These are phyloP conservation scores for Sthenelais limicola DNA, from an alignment of 2,888 invertebrate species.

Conservation along the genomic window DNA sequence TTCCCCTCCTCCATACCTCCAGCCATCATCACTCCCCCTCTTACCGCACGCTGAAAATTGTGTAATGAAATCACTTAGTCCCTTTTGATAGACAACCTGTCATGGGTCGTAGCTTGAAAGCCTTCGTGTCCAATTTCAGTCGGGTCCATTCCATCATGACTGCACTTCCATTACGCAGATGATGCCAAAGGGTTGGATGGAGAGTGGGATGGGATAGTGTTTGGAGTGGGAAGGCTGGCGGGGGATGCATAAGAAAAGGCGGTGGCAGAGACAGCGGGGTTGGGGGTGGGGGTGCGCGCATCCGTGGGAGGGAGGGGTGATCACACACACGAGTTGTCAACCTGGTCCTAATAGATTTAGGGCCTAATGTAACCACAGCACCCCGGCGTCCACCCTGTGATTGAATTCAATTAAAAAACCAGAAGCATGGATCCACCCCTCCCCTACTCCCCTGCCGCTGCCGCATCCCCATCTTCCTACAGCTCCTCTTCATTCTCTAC, in stretches of 20 bases:
- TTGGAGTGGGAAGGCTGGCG: no score
- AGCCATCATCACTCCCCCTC: no score
- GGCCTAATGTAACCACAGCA: conserved; percentile 24
- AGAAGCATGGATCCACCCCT: background rate
- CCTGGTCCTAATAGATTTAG: conserved; percentile 22
- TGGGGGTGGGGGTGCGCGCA: no score
- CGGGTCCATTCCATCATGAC: background rate
- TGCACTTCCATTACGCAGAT: background rate
- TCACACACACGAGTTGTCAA: conserved; percentile 19
- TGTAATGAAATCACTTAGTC: conserved; percentile 37
- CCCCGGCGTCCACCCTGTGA: conserved; percentile 4
- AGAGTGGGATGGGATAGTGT: no score
- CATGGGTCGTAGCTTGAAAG: background rate
- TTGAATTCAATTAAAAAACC: conserved; percentile 23
- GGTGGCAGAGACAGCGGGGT: no score
- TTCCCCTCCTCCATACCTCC: no score
- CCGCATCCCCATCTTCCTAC: background rate
- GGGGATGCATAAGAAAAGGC: no score
- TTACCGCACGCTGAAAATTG: conserved; percentile 7
- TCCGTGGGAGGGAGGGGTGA: no score
- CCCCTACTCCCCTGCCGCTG: background rate
- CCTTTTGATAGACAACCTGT: conserved; percentile 36
- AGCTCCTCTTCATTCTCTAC: background rate
- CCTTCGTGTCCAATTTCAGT: conserved; percentile 3
- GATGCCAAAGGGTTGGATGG: no score